A percentile compares a stretch with the other conserved stretches of the same genome.
Conservation (phyloP, 2,797 vertebrate species). For the Coregonus ussuriensis region DNA sequence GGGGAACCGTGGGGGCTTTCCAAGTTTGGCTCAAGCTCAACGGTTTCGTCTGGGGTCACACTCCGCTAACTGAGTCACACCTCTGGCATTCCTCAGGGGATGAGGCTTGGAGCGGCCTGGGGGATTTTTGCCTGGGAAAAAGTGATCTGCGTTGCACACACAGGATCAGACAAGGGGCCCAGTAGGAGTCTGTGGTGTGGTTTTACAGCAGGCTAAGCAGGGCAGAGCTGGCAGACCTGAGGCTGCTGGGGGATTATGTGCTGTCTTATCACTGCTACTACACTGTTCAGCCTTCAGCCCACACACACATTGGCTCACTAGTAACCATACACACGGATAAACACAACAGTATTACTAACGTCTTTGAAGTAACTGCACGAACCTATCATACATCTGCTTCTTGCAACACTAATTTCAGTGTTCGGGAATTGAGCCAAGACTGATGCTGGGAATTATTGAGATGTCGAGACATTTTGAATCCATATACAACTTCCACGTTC, state of each 20-base stretch:
- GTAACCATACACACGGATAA: neutral
- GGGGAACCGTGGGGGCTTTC: constrained; percentile 19
- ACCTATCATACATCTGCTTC: no score
- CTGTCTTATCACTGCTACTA: constrained; percentile 6
- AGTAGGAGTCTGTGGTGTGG: constrained; percentile 1
- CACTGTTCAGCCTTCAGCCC: neutral
- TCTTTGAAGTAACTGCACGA: neutral
- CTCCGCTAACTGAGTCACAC: constrained; percentile 23
- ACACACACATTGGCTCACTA: neutral
- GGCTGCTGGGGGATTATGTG: neutral
- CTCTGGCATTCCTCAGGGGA: neutral
- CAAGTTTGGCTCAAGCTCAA: constrained; percentile 10
- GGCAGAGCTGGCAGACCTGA: neutral
- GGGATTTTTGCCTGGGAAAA: constrained; percentile 19
- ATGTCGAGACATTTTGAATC: no score
- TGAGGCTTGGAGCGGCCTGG: neutral
- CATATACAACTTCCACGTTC: neutral
- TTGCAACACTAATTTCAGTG: neutral
- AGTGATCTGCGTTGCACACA: constrained; percentile 2
- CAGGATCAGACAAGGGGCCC: neutral
- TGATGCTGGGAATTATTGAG: neutral
- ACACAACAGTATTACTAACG: neutral
- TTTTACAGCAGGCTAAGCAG: constrained; percentile 1
- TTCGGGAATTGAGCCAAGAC: neutral
- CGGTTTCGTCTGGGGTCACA: constrained; percentile 12